Percentiles rank a stretch among this genome's conserved stretches.
Evolutionary conservation across 2,888 invertebrate species (phyloP).

Genomic region (Apamea anceps): DNA sequence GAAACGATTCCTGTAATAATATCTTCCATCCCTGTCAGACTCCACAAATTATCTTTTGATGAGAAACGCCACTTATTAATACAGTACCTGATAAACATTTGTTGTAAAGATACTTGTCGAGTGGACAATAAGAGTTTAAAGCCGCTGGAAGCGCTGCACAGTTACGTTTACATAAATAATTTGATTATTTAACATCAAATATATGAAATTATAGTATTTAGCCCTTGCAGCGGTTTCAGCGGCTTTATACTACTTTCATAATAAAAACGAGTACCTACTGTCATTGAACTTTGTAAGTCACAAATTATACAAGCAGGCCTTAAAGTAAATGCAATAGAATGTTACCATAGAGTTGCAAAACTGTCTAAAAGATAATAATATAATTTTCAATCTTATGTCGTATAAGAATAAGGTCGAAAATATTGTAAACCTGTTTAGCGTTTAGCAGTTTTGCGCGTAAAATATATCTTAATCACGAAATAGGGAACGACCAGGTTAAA

Average conservation of each 20-base stretch:
- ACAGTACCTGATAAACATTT: constrained; percentile 63
- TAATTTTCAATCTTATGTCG: constrained; percentile 62
- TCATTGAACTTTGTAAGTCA: constrained; percentile 56
- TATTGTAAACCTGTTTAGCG: constrained; percentile 30
- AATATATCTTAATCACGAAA: constrained; percentile 48
- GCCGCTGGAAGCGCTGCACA: constrained; percentile 50
- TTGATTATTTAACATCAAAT: constrained; percentile 46
- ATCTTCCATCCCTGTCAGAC: constrained; percentile 49
- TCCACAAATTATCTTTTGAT: constrained; percentile 47
- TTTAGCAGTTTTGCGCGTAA: constrained; percentile 58
- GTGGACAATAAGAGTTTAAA: constrained; percentile 43
- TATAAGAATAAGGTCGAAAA: constrained; percentile 55
- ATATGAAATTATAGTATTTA: constrained; percentile 16
- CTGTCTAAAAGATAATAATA: constrained; percentile 42
- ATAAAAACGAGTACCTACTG: constrained; percentile 33
- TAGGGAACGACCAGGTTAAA: constrained; percentile 53
- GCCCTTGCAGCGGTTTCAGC: constrained; percentile 42
- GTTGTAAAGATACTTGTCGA: constrained; percentile 54
- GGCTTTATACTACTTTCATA: constrained; percentile 41
- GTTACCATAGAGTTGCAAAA: constrained; percentile 66
- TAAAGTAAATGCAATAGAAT: constrained; percentile 64
- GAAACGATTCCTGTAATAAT: constrained; percentile 59
- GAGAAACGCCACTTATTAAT: constrained; percentile 42
- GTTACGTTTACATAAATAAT: constrained; percentile 24
- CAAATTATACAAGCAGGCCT: constrained; percentile 66